A percentile compares a stretch with the other conserved stretches of the same genome.
Conservation (phyloP, 2,113 vertebrate genomes). For the Melanocharis versteri region DNA sequence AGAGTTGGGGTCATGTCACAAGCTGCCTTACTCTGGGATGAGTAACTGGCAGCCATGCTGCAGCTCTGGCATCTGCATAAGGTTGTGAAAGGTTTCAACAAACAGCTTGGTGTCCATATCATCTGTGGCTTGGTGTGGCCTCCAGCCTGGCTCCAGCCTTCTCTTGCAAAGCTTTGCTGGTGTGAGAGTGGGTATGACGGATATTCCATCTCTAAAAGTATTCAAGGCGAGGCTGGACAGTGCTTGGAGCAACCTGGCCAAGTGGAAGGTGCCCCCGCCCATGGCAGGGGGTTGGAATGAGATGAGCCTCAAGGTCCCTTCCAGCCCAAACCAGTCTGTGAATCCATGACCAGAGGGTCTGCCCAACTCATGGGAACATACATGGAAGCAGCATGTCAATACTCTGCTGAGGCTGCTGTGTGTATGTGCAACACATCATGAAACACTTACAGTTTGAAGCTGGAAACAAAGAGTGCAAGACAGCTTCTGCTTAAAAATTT, state of each 20-base stretch:
- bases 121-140: not conserved
- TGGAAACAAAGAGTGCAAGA: constrained; percentile 30
- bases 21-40: not conserved
- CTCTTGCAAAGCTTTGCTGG: not conserved
- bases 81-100: not conserved
- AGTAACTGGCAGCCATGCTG: fast-evolving
- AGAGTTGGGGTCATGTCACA: not conserved
- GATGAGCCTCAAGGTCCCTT: not conserved
- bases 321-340: not conserved
- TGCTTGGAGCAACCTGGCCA: not conserved
- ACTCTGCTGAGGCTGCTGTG: not conserved
- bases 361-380: fast-evolving
- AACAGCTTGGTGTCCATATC: fast-evolving
- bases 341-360: not conserved
- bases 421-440: not conserved
- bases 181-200: not conserved
- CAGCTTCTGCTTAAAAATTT: constrained; percentile 16
- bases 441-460: not conserved
- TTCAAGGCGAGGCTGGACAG: not conserved
- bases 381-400: not conserved
- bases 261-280: not conserved
- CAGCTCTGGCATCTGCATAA: not conserved
- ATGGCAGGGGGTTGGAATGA: not conserved
- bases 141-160: not conserved
- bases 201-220: not conserved